Evolutionary conservation across 2,113 vertebrate species (phyloP), one percentile per base, ranked within the genome.

Genomic region (Coptodon bakossiorum): DNA sequence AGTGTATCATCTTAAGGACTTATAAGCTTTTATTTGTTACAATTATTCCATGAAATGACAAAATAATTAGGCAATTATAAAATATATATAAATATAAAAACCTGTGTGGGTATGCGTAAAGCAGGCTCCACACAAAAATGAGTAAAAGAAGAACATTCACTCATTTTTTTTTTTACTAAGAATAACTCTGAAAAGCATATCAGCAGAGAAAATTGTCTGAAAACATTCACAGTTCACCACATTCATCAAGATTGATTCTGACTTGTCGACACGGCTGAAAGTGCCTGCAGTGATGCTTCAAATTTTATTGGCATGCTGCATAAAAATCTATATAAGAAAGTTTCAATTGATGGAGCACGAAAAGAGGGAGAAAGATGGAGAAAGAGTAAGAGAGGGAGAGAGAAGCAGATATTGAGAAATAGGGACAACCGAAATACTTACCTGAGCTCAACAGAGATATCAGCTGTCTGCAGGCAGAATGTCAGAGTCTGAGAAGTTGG

Each of bases 391-490:
- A n/a, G 68, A 16, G 76, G 4, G 61, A 27, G 22, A 27, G 14
- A 7, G 31, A 81, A 14, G 52, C 43, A 45, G n/a, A 57, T 52
- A 78, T 52, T 78, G 73, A 56, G 16, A 56, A 84, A 57, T 54
- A 81, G 38, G 34, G n/a, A 22, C 9, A 78, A 68, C 66, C 1
- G 8, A 63, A 68, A 17, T 29, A n/a, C 63, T 22, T 71, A 71
- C 56, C 85, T 80, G 76, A 84, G 73, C 83, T 73, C 82, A 59
- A 86, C 79, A 73, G 45, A 89, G 87, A 89, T 80, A 88, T 91
- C 87, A 90, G 40, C 84, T 89, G 84, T 90, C 92, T 93, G 86
- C 87, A 91, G 90, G 89, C 92, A 86, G 71, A 90, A 90, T 93
- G 80, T 92, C 78, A 85, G 57, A 79, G 61, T 80, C 43, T 10